These are phyloP conservation scores for Melolontha melolontha DNA, from an alignment of 2,888 invertebrate genomes.

Conservation along the genomic window DNA sequence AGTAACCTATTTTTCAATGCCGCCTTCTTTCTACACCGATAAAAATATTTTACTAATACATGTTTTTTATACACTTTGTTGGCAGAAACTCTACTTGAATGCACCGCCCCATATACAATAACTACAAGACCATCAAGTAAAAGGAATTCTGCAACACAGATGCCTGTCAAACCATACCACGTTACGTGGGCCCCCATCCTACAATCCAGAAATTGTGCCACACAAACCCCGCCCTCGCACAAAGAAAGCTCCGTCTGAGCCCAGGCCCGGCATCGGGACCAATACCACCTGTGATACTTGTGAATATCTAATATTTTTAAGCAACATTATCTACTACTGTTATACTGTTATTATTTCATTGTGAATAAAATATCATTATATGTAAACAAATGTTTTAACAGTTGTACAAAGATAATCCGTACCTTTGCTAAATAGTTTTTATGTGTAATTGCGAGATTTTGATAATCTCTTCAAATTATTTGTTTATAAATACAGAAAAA, in stretches of 20 bases:
- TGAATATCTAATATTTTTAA: slow-evolving; percentile 65
- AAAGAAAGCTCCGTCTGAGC: slow-evolving; percentile 66
- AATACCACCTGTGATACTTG: slow-evolving; percentile 67
- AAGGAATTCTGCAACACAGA: slow-evolving; percentile 64
- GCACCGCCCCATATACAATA: slow-evolving; percentile 63
- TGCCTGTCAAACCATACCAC: slow-evolving; percentile 66
- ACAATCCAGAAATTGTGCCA: slow-evolving; percentile 64
- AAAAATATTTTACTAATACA: neutral
- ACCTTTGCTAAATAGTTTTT: too few species aligned
- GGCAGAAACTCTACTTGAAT: slow-evolving; percentile 43
- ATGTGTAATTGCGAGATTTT: too few species aligned
- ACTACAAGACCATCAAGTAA: slow-evolving; percentile 63
- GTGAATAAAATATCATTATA: slow-evolving; percentile 65
- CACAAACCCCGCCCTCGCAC: slow-evolving; percentile 64
- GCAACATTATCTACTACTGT: slow-evolving; percentile 61
- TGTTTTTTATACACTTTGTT: slow-evolving; percentile 1
- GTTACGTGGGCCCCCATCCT: slow-evolving; percentile 66
- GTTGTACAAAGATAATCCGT: slow-evolving; percentile 6
- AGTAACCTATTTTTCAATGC: too few species aligned
- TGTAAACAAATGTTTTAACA: slow-evolving; percentile 44
- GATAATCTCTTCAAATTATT: too few species aligned
- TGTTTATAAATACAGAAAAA: too few species aligned
- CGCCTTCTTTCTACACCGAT: too few species aligned
- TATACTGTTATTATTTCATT: slow-evolving; percentile 64
- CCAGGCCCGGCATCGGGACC: slow-evolving; percentile 59